These are phyloP conservation scores for Oryzias dopingdopingensis DNA, from an alignment of 2,797 vertebrate genomes.

Conservation along the genomic window DNA sequence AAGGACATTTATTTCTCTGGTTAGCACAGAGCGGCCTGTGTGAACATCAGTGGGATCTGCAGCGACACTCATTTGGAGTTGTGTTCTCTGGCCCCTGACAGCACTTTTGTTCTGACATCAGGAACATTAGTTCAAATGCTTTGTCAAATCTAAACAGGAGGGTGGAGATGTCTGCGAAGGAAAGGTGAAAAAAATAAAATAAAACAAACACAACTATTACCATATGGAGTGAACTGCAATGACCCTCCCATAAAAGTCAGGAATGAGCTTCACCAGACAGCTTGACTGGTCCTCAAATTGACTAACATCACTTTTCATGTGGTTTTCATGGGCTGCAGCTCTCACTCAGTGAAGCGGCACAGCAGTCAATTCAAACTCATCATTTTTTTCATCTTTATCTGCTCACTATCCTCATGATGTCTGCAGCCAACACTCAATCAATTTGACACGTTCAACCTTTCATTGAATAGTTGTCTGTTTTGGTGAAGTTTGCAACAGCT, in stretches of 20 bases:
- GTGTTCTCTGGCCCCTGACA: background rate
- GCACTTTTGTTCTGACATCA: background rate
- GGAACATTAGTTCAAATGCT: background rate
- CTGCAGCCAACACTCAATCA: conserved; percentile 48
- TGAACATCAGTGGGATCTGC: background rate
- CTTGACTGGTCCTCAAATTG: conserved; percentile 18
- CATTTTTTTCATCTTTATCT: conserved; percentile 41
- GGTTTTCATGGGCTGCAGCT: conserved; percentile 52
- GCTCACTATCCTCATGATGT: conserved; percentile 42
- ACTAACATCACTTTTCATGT: conserved; percentile 32
- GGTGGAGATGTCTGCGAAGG: background rate
- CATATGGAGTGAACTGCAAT: background rate
- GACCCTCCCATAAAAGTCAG: conserved; percentile 7
- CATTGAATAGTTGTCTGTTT: conserved; percentile 54
- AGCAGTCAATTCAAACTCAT: conserved; percentile 40
- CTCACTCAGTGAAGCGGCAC: conserved; percentile 31
- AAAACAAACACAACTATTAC: conserved; percentile 1
- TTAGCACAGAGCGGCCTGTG: conserved; percentile 10
- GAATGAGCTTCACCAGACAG: conserved; percentile 39
- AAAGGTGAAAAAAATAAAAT: conserved; percentile 3
- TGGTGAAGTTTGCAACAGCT: conserved; percentile 47
- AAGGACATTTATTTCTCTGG: background rate
- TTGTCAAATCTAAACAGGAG: background rate
- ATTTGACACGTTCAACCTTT: conserved; percentile 50
- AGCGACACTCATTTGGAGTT: background rate